Conservation (phyloP, 1,140 invertebrate genomes). For the Chrysopa pallens region DNA sequence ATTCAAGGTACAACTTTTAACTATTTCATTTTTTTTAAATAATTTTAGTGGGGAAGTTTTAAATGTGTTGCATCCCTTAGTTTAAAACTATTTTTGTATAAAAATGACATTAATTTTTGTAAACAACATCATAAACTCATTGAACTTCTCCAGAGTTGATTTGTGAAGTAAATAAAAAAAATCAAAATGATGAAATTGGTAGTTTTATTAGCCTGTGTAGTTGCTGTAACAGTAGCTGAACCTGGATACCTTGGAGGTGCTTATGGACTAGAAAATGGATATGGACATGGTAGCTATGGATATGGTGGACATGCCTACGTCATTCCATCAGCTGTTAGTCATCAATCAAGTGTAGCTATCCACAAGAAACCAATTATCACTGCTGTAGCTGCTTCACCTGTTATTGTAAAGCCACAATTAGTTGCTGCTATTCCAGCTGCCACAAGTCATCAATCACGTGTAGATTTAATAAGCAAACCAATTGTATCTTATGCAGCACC, state of each 20-base stretch:
- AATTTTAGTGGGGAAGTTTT: no score
- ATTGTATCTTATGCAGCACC: slow-evolving; percentile 12
- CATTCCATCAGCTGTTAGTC: no score
- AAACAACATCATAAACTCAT: no score
- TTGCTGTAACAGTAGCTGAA: not conserved
- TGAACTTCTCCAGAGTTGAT: no score
- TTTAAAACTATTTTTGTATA: no score
- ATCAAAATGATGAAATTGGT: not conserved
- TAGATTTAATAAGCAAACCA: slow-evolving; percentile 24
- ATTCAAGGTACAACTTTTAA: no score
- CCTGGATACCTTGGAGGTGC: not conserved
- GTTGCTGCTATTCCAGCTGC: slow-evolving; percentile 16
- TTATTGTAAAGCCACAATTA: not conserved
- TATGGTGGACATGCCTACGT: not conserved
- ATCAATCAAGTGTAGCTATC: not conserved
- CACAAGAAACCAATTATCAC: not conserved
- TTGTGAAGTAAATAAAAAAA: no score
- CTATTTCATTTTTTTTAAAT: no score
- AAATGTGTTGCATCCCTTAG: no score
- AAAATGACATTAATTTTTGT: no score
- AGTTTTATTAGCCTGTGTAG: not conserved
- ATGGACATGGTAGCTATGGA: not conserved
- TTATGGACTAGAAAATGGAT: not conserved
- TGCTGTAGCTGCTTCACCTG: slow-evolving; percentile 9
- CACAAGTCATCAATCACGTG: slow-evolving; percentile 29